Evolutionary conservation across 2,797 vertebrate genomes (phyloP), one percentile per base, ranked within the genome.

Genomic region (Myotis daubentonii): DNA sequence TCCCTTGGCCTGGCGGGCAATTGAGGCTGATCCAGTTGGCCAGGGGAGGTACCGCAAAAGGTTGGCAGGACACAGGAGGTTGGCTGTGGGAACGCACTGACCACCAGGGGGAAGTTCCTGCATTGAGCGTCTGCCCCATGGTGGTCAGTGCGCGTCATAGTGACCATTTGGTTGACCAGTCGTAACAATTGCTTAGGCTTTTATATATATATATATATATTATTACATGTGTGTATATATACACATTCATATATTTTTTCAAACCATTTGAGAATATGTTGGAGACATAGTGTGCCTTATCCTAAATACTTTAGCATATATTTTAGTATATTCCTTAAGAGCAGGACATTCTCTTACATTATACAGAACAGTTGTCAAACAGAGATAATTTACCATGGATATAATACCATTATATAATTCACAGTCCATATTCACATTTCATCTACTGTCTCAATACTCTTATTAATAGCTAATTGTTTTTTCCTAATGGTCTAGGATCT

Each of bases 281-380:
- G 47, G 51, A 68, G 62, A 78, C 12, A 49, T 23, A 5, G 4
- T 70, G 1, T 85, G 6, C 28, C 30, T 47, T 72, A 53, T 68
- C 36, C 25, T 79, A 23, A 92, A 65, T 80, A 65, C 10, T 94
- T 93, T 62, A 92, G 30, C 30, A 1, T 62, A 4, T 60, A 68
- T 84, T 81, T 94, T 9, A 74, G 2, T 92, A 6, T 82, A 23
- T 85, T 57, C 91, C 33, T 49, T 87, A 74, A 87, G 41, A 65
- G 19, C 1, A 66, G 60, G 17, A 41, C 60, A 70, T 79, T 81
- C 16, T 92, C 28, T 92, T 78, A 75, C 8, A 78, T 91, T 80
- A 47, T 3, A 78, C 12, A 72, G 23, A 91, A 60, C 3, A 80
- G 17, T 86, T 91, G 74, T 65, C 49, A 84, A 72, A 65, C 19